Percentiles rank a stretch among this genome's conserved stretches.
These are phyloP conservation scores for Diabrotica undecimpunctata DNA, from an alignment of 1,140 invertebrate genomes.

Conservation along the genomic window DNA sequence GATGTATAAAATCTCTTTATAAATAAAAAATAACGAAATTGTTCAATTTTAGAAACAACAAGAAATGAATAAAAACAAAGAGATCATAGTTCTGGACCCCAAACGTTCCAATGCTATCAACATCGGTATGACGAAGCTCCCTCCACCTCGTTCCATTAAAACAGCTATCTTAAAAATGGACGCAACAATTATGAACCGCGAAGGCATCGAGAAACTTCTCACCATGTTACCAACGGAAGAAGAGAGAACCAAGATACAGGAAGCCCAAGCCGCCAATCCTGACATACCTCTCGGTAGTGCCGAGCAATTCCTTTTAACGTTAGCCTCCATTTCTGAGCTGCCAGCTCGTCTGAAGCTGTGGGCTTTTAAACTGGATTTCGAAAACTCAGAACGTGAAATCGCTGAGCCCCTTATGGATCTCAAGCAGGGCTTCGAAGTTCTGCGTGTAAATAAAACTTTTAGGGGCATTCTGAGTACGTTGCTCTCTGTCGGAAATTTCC, in stretches of 20 bases:
- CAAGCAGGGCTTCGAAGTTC: slow-evolving; percentile 90
- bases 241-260: slow-evolving; percentile 93
- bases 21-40: too few relatives aligned
- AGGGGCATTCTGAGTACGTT: slow-evolving; percentile 89
- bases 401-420: slow-evolving; percentile 97
- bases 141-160: slow-evolving; percentile 95
- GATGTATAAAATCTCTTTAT: too few relatives aligned
- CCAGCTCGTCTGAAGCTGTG: slow-evolving; percentile 92
- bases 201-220: slow-evolving; percentile 97
- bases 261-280: slow-evolving; percentile 88
- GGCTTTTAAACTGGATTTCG: slow-evolving; percentile 98
- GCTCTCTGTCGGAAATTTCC: slow-evolving; percentile 93
- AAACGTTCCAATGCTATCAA: slow-evolving; percentile 99
- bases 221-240: slow-evolving; percentile 97
- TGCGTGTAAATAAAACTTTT: slow-evolving; percentile 91
- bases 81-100: slow-evolving; percentile 93
- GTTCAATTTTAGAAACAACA: slow-evolving; percentile 72
- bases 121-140: slow-evolving; percentile 98
- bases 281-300: slow-evolving; percentile 95
- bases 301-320: slow-evolving; percentile 94
- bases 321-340: slow-evolving; percentile 94
- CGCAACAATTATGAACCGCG: slow-evolving; percentile 94
- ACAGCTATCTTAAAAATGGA: slow-evolving; percentile 99
- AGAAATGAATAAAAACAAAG: slow-evolving; percentile 90
- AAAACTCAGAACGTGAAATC: slow-evolving; percentile 96